Conservation (phyloP, 1,140 invertebrate genomes). For the Aradophagus sp. region DNA sequence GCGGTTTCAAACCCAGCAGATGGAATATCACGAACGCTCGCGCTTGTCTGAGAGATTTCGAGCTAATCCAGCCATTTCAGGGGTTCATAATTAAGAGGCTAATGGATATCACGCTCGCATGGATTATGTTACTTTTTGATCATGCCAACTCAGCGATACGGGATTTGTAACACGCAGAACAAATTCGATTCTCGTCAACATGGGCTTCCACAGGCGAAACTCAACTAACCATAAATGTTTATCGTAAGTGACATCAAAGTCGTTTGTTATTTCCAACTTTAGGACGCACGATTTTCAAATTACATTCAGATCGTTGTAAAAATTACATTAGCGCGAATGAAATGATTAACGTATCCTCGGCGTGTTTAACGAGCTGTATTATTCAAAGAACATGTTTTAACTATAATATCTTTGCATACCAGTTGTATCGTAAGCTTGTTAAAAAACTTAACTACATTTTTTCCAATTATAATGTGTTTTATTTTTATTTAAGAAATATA, state of each 20-base stretch:
- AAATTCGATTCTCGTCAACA: constrained; percentile 21
- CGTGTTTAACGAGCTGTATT: too few relatives aligned
- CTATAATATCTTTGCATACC: too few relatives aligned
- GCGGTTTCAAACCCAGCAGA: constrained; percentile 38
- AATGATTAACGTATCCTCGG: neutral
- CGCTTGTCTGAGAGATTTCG: constrained; percentile 28
- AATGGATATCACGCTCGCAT: constrained; percentile 44
- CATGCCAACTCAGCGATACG: constrained; percentile 38
- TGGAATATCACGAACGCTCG: constrained; percentile 25
- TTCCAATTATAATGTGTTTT: too few relatives aligned
- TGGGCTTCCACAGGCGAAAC: constrained; percentile 16
- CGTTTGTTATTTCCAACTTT: neutral
- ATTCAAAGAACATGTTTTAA: too few relatives aligned
- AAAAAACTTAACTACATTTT: too few relatives aligned
- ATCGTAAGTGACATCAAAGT: constrained; percentile 23
- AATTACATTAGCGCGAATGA: neutral
- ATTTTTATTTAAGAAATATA: too few relatives aligned
- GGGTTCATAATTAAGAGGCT: constrained; percentile 48
- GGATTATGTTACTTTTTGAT: constrained; percentile 51
- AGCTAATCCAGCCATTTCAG: constrained; percentile 34
- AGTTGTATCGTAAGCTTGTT: too few relatives aligned
- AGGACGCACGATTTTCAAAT: constrained; percentile 7
- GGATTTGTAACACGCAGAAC: constrained; percentile 45
- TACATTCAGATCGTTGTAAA: constrained; percentile 2
- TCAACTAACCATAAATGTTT: constrained; percentile 42